Evolutionary conservation across 2,888 invertebrate genomes (phyloP).

Genomic region (Cantharis nigra): DNA sequence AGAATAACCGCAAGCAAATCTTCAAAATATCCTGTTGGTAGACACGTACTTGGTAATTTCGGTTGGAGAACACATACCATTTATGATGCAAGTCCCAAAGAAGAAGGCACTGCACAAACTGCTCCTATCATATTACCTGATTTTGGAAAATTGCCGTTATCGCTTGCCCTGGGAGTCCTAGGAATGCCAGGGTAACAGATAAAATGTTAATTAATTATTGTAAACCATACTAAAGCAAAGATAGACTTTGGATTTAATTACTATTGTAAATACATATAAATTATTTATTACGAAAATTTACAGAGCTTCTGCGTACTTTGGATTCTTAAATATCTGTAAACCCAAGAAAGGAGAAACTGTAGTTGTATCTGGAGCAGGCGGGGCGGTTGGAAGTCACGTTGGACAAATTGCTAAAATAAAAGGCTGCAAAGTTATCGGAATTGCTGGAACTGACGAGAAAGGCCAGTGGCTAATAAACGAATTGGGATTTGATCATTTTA

Average conservation of each 20-base stretch:
- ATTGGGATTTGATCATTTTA: conserved; percentile 70
- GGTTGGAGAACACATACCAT: conserved; percentile 73
- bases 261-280: neutral
- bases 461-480: conserved; percentile 67
- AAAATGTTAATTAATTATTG: neutral
- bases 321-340: conserved; percentile 70
- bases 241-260: too few relatives aligned
- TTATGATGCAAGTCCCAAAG: conserved; percentile 53
- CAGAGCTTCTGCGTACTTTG: conserved; percentile 77
- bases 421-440: conserved; percentile 72
- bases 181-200: conserved; percentile 70
- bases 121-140: conserved; percentile 58
- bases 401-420: conserved; percentile 79
- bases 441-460: conserved; percentile 74
- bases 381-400: conserved; percentile 77
- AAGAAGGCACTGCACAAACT: neutral
- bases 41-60: conserved; percentile 64
- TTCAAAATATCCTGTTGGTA: conserved; percentile 67
- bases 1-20: conserved; percentile 73
- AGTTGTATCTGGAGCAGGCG: conserved; percentile 76
- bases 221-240: too few relatives aligned
- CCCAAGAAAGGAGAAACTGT: conserved; percentile 75
- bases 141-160: conserved; percentile 62
- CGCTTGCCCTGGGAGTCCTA: conserved; percentile 65
- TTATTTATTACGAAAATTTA: neutral